Evolutionary conservation across 2,888 invertebrate genomes (phyloP), one percentile per base, ranked within the genome.

Genomic region (Tetranychus truncatus): DNA sequence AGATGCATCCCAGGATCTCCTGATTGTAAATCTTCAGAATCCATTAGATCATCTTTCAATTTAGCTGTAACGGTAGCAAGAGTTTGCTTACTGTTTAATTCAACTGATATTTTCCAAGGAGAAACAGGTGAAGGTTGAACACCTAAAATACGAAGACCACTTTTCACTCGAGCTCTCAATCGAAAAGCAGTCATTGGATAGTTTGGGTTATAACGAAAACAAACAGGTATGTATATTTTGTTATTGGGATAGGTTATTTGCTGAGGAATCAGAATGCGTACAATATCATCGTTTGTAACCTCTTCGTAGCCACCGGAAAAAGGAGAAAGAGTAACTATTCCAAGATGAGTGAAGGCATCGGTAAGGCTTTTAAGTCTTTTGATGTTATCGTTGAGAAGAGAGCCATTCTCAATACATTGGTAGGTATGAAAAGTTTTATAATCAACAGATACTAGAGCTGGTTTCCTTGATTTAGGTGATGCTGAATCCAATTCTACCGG

Each of bases 171-270:
- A 78, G 91, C 92, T 82, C 94, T 93, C 84, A 55, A 79, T 79
- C 72, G 72, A 44, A 77, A 77, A 15, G 72, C 75, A 21, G 74
- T 24, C 20, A 78, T 45, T 76, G 80, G 79, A 78, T 80, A 79
- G 11, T 81, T 80, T 3, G 83, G 82, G 74, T 81, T 81, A 9
- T 82, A 82, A 75, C 83, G 82, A 76, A 95, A 86, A 81, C 92
- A 92, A 46, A 93, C 92, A 1, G 95, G 94, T 44, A 95, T 88
- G 83, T 95, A 92, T 80, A 95, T 86, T 81, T 91, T 88, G 55
- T 93, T 91, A 81, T 91, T 88, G 4, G 95, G 94, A 83, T 92
- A 93, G 20, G 95, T 86, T 0, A 92, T 90, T 74, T 90, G 90
- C 81, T 92, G 89, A 0, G 95, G 95, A 75, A 95, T 86, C 76